Evolutionary conservation across 2,888 invertebrate species (phyloP), one percentile per base, ranked within the genome.

Genomic region (Mechanitis mazaeus): DNA sequence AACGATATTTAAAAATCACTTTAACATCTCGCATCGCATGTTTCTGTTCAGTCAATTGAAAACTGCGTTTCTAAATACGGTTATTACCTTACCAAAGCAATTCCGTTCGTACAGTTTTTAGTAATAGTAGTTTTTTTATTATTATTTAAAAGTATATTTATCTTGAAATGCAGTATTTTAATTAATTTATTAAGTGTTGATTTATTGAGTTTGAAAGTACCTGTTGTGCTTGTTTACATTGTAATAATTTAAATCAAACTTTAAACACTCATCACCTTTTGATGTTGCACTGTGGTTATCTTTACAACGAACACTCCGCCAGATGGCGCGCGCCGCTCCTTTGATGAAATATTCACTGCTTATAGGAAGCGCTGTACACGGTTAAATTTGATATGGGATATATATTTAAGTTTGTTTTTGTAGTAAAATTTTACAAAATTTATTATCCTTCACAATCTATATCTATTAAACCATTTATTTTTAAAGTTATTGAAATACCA

Each of bases 321-420:
- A 50, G 50, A 50, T 50, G 50, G 50, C 31, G 50, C 31, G 50
- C 31, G 50, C 50, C 6, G 50, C 9, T 50, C 31, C 50, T 50
- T 50, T 50, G 50, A 50, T 50, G 50, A 50, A 31, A 31, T 31
- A 50, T 31, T 31, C 28, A 50, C 31, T 3, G 31, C 50, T 9
- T 3, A 50, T 50, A 9, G 31, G 31, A 50, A 50, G 31, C 50
- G 50, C n/a, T 47, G 47, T n/a, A 31, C 11, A 50, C 11, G 0
- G 31, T 47, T 50, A 31, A 31, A 31, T 50, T 31, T 50, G 11
- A 11, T 50, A 7, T 50, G 28, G 28, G 50, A 31, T 50, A 28
- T 5, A 50, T 50, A 28, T 50, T 50, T 31, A 9, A 50, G 50
- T 31, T 28, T 31, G 9, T 50, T 7, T 42, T 42, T 9, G 42